phyloP scores from a whole-genome alignment of 2,888 invertebrate genomes.

The Apodemia hepburni region DNA sequence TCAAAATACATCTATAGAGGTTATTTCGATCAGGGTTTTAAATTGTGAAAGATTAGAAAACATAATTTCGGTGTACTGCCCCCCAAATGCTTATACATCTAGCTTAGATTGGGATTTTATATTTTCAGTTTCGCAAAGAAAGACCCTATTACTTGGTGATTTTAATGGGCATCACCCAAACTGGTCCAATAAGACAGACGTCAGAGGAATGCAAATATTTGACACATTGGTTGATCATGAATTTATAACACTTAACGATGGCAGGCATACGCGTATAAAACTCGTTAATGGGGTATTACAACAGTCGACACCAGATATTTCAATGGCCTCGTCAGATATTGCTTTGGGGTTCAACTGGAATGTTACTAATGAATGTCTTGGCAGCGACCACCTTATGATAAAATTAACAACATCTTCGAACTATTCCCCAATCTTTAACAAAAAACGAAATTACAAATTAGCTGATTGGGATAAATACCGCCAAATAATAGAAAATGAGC shows the following conservation, averaged over 20 bases:
- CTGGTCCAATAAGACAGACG: slow-evolving; percentile 24
- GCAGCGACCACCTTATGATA: background rate
- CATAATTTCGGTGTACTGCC: slow-evolving; percentile 21
- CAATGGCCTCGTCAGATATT: slow-evolving; percentile 17
- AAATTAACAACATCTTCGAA: background rate
- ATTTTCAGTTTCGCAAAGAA: slow-evolving; percentile 33
- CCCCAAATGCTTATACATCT: slow-evolving; percentile 10
- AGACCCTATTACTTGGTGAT: slow-evolving; percentile 20
- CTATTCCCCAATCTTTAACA: background rate
- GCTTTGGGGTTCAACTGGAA: slow-evolving; percentile 20
- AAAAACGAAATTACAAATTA: background rate
- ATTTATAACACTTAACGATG: slow-evolving; percentile 23
- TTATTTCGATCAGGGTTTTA: background rate
- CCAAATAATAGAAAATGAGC: too few species aligned
- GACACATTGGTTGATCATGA: slow-evolving; percentile 18
- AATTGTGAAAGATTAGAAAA: background rate
- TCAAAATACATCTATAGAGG: background rate
- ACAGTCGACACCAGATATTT: slow-evolving; percentile 25
- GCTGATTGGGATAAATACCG: background rate
- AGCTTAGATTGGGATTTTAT: slow-evolving; percentile 26
- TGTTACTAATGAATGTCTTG: slow-evolving; percentile 12
- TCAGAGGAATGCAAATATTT: slow-evolving; percentile 22
- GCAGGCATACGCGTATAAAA: slow-evolving; percentile 19
- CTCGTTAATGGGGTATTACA: slow-evolving; percentile 20
- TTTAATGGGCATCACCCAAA: slow-evolving; percentile 27